Percentiles rank a stretch among this genome's conserved stretches.
Conservation (phyloP, 2,797 vertebrate species). For the Enteromius radiatus region DNA sequence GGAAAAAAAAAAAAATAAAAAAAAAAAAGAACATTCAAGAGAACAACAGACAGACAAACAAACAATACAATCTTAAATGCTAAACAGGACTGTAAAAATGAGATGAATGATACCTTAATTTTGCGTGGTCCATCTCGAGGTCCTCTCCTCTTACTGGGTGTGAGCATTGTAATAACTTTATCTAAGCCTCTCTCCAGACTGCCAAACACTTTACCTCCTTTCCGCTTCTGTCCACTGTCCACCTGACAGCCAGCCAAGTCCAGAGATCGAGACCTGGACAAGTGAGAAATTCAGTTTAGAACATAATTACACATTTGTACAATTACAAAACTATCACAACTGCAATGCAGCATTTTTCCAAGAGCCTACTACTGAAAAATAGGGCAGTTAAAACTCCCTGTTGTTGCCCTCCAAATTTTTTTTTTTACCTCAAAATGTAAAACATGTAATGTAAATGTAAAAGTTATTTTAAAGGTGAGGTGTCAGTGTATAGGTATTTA, state of each 20-base stretch:
- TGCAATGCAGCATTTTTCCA: background rate
- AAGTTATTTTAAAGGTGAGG: background rate
- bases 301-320: background rate
- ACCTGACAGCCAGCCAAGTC: conserved; percentile 80
- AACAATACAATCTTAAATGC: background rate
- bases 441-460: no score
- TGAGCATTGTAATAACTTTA: conserved; percentile 94
- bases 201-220: conserved; percentile 87
- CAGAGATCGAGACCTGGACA: conserved; percentile 83
- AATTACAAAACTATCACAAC: background rate
- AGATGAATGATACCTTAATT: conserved; percentile 79
- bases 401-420: background rate
- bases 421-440: no score
- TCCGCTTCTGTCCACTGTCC: conserved; percentile 87
- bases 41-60: background rate
- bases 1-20: no score
- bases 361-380: background rate
- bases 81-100: background rate
- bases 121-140: conserved; percentile 82
- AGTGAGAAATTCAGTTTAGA: background rate
- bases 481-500: background rate
- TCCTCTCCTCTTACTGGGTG: conserved; percentile 86
- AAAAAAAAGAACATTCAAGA: background rate
- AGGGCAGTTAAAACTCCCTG: no score
- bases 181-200: conserved; percentile 94